These are phyloP conservation scores for Sycophila sp. DNA, from an alignment of 1,140 invertebrate genomes.

Conservation along the genomic window DNA sequence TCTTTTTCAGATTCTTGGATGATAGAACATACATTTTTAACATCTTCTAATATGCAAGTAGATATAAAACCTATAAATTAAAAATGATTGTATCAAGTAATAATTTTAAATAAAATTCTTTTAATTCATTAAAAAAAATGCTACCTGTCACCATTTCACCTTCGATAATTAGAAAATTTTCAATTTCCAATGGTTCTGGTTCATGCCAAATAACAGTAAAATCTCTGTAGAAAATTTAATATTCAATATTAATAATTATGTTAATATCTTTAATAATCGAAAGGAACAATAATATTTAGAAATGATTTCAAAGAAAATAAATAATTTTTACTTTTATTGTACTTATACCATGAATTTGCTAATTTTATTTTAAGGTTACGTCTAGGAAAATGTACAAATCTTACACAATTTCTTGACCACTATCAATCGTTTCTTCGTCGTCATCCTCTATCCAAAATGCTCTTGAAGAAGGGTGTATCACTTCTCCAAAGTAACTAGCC, in stretches of 20 bases:
- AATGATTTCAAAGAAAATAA: neutral
- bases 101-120: neutral
- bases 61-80: conserved; percentile 47
- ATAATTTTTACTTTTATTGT: no score
- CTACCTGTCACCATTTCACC: conserved; percentile 51
- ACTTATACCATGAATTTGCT: no score
- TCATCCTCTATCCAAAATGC: conserved; percentile 60
- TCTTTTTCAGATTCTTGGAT: conserved; percentile 45
- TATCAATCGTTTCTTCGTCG: conserved; percentile 42
- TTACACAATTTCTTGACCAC: conserved; percentile 40
- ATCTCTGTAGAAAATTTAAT: conserved; percentile 31
- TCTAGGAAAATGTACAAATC: neutral
- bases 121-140: conserved; percentile 12
- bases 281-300: no score
- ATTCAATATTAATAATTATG: neutral
- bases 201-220: conserved; percentile 49
- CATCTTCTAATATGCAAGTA: conserved; percentile 41
- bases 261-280: neutral
- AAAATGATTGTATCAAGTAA: neutral
- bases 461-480: conserved; percentile 55
- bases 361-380: conserved; percentile 6
- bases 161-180: conserved; percentile 53
- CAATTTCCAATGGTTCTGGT: conserved; percentile 42
- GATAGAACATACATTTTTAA: conserved; percentile 50
- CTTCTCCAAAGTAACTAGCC: conserved; percentile 57